Base-by-base conservation (phyloP, 2,888 invertebrate species). In the Adelognathus sp. region DNA sequence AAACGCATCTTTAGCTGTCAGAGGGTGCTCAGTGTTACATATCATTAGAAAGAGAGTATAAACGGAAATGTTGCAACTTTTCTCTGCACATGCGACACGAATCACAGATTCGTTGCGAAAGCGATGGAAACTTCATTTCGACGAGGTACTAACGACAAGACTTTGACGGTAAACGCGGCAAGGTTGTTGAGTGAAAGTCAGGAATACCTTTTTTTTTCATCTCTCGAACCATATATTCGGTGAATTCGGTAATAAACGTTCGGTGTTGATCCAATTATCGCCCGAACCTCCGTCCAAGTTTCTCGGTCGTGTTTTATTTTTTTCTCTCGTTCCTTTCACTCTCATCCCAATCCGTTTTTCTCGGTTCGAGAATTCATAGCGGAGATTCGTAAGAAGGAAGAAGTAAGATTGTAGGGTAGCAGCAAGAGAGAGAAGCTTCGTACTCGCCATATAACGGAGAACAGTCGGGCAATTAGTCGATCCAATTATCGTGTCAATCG, bases 401-500 rank as follows among this genome's bases (percentile, higher is more conserved):
- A 61, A 72, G 63, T 46, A 58, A 58, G 9, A 33, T 21, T 27
- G n/a, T 4, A 60, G 7, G 18, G 36, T 27, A 24, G 29, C 39
- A 44, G n/a, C n/a, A n/a, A n/a, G n/a, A 3, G 56, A 54, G 39
- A 31, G 50, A 29, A 74, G 21, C 69, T 63, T 24, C 41, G 27
- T 60, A 16, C 29, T 36, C 27, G 39, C 7, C 24, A n/a, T 27
- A 24, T 7, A 14, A 33, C 16, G n/a, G n/a, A 75, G 58, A 64
- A 70, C 58, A 66, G 78, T 63, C 74, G 75, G 54, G 73, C 76
- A 81, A 82, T 82, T 82, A 79, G 67, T 64, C 64, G 61, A 79
- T 76, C 76, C 79, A 81, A 80, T 82, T 81, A 82, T 81, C 79
- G 67, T 75, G 81, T 82, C 78, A 74, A 74, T 76, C 76, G 64